A percentile compares a stretch with the other conserved stretches of the same genome.
Evolutionary conservation across 2,113 vertebrate genomes (phyloP).

Genomic region (Andinoacara biseriatus): DNA sequence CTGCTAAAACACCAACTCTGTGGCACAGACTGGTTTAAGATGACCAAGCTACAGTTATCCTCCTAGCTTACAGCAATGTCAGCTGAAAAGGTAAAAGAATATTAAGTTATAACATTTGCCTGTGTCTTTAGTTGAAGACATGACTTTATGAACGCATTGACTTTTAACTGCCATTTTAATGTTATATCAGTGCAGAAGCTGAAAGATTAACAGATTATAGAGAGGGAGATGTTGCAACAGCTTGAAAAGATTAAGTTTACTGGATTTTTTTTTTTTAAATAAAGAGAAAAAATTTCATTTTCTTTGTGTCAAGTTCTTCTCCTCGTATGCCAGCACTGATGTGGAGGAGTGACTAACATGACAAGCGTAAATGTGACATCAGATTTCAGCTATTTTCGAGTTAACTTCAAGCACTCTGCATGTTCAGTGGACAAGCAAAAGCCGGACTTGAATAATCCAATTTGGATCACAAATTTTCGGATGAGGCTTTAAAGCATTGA

Average conservation of each 20-base stretch:
- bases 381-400: neutral
- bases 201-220: neutral
- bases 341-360: neutral
- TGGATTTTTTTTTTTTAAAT: neutral
- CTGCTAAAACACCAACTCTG: too few species aligned
- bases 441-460: neutral
- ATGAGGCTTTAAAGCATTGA: too few species aligned
- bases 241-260: neutral
- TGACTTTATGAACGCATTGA: neutral
- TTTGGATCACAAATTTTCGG: too few species aligned
- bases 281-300: neutral
- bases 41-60: too few species aligned
- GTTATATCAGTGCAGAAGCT: too few species aligned
- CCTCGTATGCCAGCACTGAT: neutral
- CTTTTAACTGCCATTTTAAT: neutral
- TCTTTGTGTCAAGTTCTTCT: neutral
- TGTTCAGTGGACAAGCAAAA: neutral
- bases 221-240: too few species aligned
- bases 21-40: too few species aligned
- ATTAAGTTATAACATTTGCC: neutral
- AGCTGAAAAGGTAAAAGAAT: too few species aligned
- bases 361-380: neutral
- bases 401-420: neutral
- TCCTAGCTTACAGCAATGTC: too few species aligned
- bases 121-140: neutral